A percentile compares a stretch with the other conserved stretches of the same genome.
These are phyloP conservation scores for Myxocyprinus asiaticus DNA, from an alignment of 2,113 vertebrate species.

Conservation along the genomic window DNA sequence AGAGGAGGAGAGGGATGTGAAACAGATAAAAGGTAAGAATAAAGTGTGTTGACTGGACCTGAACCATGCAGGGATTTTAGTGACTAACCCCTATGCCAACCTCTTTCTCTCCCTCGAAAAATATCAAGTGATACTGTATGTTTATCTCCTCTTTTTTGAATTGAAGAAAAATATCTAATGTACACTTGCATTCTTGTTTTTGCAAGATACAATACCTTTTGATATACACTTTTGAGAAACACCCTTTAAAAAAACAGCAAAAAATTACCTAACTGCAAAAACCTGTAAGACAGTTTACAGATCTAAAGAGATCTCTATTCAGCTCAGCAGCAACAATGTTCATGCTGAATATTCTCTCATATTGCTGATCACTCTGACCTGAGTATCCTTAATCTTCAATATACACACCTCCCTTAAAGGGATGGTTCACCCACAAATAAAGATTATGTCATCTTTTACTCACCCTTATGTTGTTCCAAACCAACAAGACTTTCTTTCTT, in stretches of 20 bases:
- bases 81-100: neutral
- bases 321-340: neutral
- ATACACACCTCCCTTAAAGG: too few relatives aligned
- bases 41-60: conserved; percentile 1
- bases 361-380: conserved; percentile 7
- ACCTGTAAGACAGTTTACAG: neutral
- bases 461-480: too few relatives aligned
- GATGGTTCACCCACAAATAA: too few relatives aligned
- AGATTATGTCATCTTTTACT: too few relatives aligned
- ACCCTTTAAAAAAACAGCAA: too few relatives aligned
- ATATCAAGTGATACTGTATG: neutral
- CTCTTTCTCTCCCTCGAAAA: conserved; percentile 12
- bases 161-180: too few relatives aligned
- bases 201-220: neutral
- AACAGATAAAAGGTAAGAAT: conserved; percentile 1
- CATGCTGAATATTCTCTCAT: neutral
- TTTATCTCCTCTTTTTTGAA: too few relatives aligned
- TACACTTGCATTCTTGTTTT: too few relatives aligned
- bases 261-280: too few relatives aligned
- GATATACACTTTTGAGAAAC: neutral
- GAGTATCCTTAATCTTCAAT: neutral
- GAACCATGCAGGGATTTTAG: neutral
- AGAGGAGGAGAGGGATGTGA: conserved; percentile 7
- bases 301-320: neutral
- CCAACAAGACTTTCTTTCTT: too few relatives aligned